Base-by-base conservation (phyloP, 2,888 invertebrate genomes). In the Anagyrus pseudococci region DNA sequence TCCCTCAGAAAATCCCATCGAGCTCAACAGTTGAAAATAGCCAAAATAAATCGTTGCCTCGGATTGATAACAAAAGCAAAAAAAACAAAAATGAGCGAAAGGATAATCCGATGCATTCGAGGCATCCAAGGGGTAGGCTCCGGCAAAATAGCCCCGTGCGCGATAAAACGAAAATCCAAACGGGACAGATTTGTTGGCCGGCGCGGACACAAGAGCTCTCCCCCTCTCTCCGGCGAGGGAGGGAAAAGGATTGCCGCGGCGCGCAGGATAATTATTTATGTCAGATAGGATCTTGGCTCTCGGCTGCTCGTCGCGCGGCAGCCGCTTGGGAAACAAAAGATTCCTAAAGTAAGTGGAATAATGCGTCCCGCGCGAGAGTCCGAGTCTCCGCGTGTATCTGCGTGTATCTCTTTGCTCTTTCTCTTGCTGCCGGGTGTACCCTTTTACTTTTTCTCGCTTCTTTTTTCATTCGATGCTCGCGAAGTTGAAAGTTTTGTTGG, bases 221-320 rank as follows among this genome's bases (percentile, higher is more conserved):
- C n/a, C n/a, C n/a, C n/a, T n/a, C n/a, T n/a, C n/a, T n/a, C 25
- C 52, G 33, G 52, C 41, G 20, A 8, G 13, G 22, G 25, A 33
- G 22, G 26, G 13, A 52, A 37, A 22, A 47, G 23, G 41, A 59
- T 13, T 15, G 70, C 69, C 70, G 73, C 73, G 74, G 59, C 44
- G 56, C 67, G 63, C 71, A 75, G 76, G 77, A 80, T 80, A 80
- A 80, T 80, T 80, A 80, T 80, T 80, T 79, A 79, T 75, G 75
- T 74, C 73, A 74, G 80, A 80, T 79, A 79, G 77, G 75, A 80
- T 80, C 79, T 77, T 69, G 71, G 70, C 67, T 71, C 41, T 52
- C 53, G 50, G 52, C 26, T 41, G 4, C 6, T 4, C 4, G 46
- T 46, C 46, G 4, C 17, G 19, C 4, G 46, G 46, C 19, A 15